Evolutionary conservation across 2,797 vertebrate species (phyloP), one percentile per base, ranked within the genome.

Genomic region (Loris lydekkerianus): DNA sequence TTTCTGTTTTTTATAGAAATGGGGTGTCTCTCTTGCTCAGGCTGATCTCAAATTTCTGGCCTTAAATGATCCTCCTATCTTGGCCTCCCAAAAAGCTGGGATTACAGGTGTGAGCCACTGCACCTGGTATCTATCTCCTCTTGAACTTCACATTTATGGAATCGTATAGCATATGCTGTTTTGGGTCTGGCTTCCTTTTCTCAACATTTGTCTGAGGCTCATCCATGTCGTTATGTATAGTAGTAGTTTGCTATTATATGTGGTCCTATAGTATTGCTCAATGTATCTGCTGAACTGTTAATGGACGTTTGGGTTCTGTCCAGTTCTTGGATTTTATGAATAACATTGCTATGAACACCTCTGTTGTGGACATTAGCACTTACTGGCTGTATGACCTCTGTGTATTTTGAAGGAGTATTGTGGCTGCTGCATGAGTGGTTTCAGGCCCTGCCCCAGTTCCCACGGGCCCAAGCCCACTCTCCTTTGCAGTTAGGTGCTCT

Each of bases 151-250:
- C 21, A 4, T 7, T 18, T 63, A 37, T 43, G 53, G 29, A 75
- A 37, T 87, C 13, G 29, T 2, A 21, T 4, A 72, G 84, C 10
- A 15, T 5, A 10, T 7, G 37, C 25, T 67, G 5, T 46, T 29
- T 60, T 3, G 37, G 11, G 31, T 56, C 63, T 84, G 88, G 23
- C 34, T 65, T 27, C 37, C n/a, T 67, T 65, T 43, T 27, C 43
- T 65, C 4, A 11, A 6, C 27, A 21, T 29, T 23, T n/a, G 27
- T 75, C 81, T 65, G 46, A 84, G 67, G 43, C n/a, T 14, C 40
- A 5, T 18, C 29, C 17, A 8, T 17, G 11, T 29, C 11, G 1
- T 31, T 20, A 29, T 1, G 5, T 10, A 2, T 15, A 34, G 34
- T 21, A 21, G 31, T 23, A 6, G n/a, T 53, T 53, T 75, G n/a